Base-by-base conservation (phyloP, 2,888 invertebrate genomes). In the Operophtera brumata region DNA sequence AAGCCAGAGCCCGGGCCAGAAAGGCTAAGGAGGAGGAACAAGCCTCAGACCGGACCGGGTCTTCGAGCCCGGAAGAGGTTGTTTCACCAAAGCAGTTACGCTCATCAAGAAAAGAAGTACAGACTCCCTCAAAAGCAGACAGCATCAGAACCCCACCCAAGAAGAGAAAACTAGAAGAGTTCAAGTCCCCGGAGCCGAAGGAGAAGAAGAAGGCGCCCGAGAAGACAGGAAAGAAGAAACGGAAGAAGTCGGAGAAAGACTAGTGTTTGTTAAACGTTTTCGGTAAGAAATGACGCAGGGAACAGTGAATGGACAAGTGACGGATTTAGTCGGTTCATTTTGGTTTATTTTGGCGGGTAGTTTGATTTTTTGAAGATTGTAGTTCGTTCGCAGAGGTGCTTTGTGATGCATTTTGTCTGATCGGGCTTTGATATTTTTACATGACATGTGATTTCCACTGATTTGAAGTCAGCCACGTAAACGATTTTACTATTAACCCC, bases 241-340 rank as follows among this genome's bases (percentile, higher is more conserved):
- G 71, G 64, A 91, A 80, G 80, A 88, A 82, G 71, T 79, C 80
- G 0, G 87, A 85, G 70, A 90, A 86, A 56, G 87, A 88, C 69
- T 88, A 89, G 89, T 87, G 88, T 82, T 85, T 86, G 61, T 67
- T 81, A 61, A 76, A 82, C 61, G 84, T 87, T 65, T 88, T 84
- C 66, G 80, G 74, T 57, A 83, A 77, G 65, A 70, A 75, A 56
- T 75, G 71, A 67, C 47, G 49, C 44, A 51, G 54, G 44, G 49
- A 41, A 14, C 51, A 47, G 51, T 59, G 59, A 48, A 59, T 49
- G 56, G 64, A 62, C 62, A 52, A 5, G 62, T 59, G 59, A 57
- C 60, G 57, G 44, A 10, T 46, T 53, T 11, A 41, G 43, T 56
- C 30, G 26, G 45, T 60, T 57, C 10, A 12, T 45, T 57, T 57